Conservation (phyloP, 2,888 invertebrate species). For the Lordiphosa andalusiaca region DNA sequence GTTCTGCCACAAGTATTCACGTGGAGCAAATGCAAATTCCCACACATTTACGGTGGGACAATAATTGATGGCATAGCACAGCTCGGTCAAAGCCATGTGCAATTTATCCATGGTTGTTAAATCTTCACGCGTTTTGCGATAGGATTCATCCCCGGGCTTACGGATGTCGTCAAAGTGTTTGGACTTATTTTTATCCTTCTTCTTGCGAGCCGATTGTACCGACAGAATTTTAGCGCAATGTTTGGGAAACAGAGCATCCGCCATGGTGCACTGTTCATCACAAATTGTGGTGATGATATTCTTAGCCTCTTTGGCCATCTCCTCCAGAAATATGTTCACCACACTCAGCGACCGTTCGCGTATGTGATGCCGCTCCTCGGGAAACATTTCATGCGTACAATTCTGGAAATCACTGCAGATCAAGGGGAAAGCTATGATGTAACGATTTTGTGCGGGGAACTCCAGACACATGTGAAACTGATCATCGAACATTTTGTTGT, state of each 20-base stretch:
- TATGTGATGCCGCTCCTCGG: conserved; percentile 98
- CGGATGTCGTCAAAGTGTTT: conserved; percentile 92
- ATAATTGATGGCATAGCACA: conserved; percentile 98
- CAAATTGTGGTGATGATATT: conserved; percentile 99
- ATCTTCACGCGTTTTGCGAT: conserved; percentile 96
- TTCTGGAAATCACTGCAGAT: conserved; percentile 99
- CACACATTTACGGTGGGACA: conserved; percentile 98
- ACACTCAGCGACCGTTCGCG: conserved; percentile 96
- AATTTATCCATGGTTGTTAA: conserved; percentile 99
- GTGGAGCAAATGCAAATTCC: conserved; percentile 99
- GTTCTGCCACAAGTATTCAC: conserved; percentile 98
- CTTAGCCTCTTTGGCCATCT: conserved; percentile 99
- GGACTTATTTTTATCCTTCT: conserved; percentile 92
- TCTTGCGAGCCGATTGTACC: conserved; percentile 92
- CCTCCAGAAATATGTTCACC: conserved; percentile 98
- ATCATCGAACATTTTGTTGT: conserved; percentile 97
- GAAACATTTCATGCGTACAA: conserved; percentile 98
- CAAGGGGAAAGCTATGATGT: conserved; percentile 97
- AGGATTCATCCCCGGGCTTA: conserved; percentile 97
- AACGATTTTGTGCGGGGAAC: conserved; percentile 98
- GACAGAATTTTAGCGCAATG: conserved; percentile 96
- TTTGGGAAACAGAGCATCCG: conserved; percentile 96
- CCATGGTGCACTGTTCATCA: conserved; percentile 98
- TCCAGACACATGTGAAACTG: conserved; percentile 99
- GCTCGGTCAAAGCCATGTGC: conserved; percentile 98